Percentiles rank a stretch among this genome's conserved stretches.
Evolutionary conservation across 2,113 vertebrate genomes (phyloP).

Genomic region (Xenopus borealis): DNA sequence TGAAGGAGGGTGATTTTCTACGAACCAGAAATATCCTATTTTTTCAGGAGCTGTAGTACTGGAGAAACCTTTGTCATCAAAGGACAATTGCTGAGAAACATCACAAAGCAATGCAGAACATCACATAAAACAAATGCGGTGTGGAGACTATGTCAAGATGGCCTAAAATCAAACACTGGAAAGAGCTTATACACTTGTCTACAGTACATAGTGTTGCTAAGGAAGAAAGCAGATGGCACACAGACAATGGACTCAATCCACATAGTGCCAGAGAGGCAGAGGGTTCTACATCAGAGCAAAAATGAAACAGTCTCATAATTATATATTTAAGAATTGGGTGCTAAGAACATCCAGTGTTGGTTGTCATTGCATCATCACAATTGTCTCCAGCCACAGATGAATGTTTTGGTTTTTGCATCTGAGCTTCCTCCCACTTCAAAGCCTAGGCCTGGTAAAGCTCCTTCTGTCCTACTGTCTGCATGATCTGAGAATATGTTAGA

Average conservation of each 20-base stretch:
- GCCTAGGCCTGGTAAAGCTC: constrained; percentile 5
- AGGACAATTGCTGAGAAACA: constrained; percentile 3
- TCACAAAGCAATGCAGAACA: not conserved
- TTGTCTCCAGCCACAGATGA: not conserved
- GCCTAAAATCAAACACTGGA: not conserved
- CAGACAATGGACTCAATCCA: not conserved
- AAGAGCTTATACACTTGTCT: not conserved
- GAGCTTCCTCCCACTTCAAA: constrained; percentile 4
- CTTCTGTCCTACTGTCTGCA: not conserved
- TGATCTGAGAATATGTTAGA: no score
- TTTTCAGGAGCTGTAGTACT: constrained; percentile 1
- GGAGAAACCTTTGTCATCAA: not conserved
- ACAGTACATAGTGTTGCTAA: constrained; percentile 4
- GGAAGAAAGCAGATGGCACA: not conserved
- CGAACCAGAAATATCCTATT: not conserved
- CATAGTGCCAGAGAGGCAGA: not conserved
- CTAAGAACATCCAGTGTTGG: not conserved
- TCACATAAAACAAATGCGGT: not conserved
- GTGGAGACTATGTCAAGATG: constrained; percentile 3
- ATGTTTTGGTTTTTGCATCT: no score
- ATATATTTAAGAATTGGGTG: not conserved
- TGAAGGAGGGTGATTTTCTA: not conserved
- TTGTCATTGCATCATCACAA: not conserved
- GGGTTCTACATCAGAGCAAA: not conserved
- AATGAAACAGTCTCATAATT: not conserved